Percentiles rank a stretch among this genome's conserved stretches.
Conservation (phyloP, 1,140 invertebrate species). For the Ostrea edulis region DNA sequence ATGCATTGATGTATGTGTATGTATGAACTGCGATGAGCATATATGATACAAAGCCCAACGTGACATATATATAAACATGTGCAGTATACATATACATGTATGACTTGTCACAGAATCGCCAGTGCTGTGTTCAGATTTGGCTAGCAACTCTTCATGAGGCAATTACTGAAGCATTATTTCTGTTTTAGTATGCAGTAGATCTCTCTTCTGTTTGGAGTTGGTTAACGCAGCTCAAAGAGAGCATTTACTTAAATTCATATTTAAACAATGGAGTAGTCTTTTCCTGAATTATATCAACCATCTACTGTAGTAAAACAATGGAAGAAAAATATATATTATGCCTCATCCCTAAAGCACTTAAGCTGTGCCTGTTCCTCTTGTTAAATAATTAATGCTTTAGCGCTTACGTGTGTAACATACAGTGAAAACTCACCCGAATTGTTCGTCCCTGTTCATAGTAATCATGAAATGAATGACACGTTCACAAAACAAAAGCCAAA, state of each 20-base stretch:
- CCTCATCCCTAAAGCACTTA: background rate
- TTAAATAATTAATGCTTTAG: background rate
- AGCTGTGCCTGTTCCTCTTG: background rate
- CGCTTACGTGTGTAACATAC: background rate
- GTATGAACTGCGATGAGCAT: background rate
- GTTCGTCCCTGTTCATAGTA: conserved; percentile 1
- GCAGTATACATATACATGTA: too few relatives aligned
- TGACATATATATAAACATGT: background rate
- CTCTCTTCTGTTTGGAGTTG: background rate
- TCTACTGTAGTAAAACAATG: background rate
- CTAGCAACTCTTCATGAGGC: background rate
- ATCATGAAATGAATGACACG: background rate
- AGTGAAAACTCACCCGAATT: conserved; percentile 6
- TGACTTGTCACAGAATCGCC: too few relatives aligned
- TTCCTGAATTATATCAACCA: too few relatives aligned
- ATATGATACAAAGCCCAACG: background rate
- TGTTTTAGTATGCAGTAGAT: background rate
- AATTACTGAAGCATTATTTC: background rate
- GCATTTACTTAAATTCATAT: background rate
- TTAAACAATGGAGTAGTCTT: too few relatives aligned
- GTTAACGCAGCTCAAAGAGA: background rate
- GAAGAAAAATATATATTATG: background rate
- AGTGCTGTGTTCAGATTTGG: too few relatives aligned
- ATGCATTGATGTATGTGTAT: background rate
- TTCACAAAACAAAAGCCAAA: background rate